Evolutionary conservation across 2,113 vertebrate species (phyloP).

Genomic region (Dunckerocampus dactyliophorus): DNA sequence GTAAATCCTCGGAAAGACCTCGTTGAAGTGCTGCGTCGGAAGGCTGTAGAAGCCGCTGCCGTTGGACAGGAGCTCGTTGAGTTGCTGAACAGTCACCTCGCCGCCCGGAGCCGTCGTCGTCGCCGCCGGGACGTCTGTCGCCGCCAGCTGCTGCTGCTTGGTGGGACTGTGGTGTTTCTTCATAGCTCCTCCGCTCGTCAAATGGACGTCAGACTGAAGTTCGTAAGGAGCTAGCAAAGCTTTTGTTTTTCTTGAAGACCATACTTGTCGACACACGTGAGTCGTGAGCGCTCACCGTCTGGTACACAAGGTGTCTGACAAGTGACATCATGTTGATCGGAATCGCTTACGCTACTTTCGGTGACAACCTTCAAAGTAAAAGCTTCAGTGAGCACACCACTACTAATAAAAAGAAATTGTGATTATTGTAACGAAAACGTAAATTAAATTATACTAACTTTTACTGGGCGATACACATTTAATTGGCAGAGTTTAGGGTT

Average conservation of each 20-base stretch:
- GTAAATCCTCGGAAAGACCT: constrained; percentile 89
- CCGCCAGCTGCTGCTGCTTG: constrained; percentile 53
- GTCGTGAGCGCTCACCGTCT: constrained; percentile 23
- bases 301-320: constrained; percentile 38
- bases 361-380: constrained; percentile 17
- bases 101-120: constrained; percentile 55
- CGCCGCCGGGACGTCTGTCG: constrained; percentile 59
- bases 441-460: fast-evolving
- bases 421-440: not conserved
- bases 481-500: too few species aligned
- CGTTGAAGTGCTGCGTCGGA: constrained; percentile 91
- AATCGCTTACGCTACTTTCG: not conserved
- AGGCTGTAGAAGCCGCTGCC: constrained; percentile 90
- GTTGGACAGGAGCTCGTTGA: constrained; percentile 88
- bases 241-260: constrained; percentile 15
- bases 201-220: constrained; percentile 37
- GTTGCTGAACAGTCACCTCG: constrained; percentile 83
- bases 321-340: fast-evolving
- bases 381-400: not conserved
- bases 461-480: not conserved
- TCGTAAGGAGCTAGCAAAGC: not conserved
- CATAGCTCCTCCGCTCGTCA: constrained; percentile 51
- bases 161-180: constrained; percentile 75
- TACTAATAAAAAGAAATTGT: too few species aligned
- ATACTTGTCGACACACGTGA: constrained; percentile 44